These are phyloP conservation scores for Sarcophaga carnaria DNA, from an alignment of 2,888 invertebrate genomes.

Conservation along the genomic window DNA sequence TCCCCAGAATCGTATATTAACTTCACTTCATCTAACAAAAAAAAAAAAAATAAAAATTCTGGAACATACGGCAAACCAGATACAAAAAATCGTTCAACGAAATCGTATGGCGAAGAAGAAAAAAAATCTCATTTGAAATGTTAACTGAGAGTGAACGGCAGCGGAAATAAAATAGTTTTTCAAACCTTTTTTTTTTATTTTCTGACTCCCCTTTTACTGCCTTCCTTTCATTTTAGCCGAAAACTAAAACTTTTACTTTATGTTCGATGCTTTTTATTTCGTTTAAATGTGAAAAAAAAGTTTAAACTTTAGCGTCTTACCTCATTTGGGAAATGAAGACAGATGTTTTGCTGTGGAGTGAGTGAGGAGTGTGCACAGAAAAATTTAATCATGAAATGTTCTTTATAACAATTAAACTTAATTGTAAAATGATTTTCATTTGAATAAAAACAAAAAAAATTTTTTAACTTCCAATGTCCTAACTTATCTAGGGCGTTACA, in stretches of 20 bases:
- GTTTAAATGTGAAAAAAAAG: background rate
- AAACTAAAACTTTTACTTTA: background rate
- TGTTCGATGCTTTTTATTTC: background rate
- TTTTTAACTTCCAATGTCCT: no score
- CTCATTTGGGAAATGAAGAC: constrained; percentile 48
- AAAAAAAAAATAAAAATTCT: constrained; percentile 25
- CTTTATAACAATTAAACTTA: no score
- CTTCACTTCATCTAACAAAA: constrained; percentile 57
- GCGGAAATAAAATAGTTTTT: constrained; percentile 64
- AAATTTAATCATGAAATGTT: no score
- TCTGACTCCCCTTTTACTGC: background rate
- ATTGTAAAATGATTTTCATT: no score
- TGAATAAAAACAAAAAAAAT: no score
- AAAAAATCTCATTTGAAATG: constrained; percentile 39
- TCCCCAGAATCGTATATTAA: constrained; percentile 65
- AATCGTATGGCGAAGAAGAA: constrained; percentile 28
- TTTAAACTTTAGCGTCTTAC: background rate
- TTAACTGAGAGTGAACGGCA: constrained; percentile 63
- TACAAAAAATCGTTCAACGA: constrained; percentile 3
- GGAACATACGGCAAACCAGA: constrained; percentile 41
- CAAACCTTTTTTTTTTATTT: constrained; percentile 26
- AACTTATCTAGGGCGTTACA: no score
- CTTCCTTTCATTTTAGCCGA: constrained; percentile 19
- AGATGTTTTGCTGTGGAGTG: no score
- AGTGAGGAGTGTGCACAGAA: no score